Evolutionary conservation across 2,113 vertebrate genomes (phyloP).

Genomic region (Leptodactylus fuscus): DNA sequence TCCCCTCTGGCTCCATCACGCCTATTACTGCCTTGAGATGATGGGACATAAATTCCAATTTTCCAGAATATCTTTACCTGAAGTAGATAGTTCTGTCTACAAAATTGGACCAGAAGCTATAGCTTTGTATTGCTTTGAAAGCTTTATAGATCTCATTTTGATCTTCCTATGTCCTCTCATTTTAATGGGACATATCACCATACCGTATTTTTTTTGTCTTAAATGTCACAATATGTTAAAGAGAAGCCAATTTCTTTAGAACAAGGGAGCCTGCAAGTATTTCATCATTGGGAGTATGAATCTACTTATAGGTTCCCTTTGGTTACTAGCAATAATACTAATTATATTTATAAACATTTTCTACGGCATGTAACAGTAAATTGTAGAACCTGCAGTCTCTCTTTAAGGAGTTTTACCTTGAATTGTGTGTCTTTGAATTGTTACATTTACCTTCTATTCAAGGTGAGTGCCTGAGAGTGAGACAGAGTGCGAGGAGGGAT

Average conservation of each 20-base stretch:
- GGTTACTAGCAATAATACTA: no score
- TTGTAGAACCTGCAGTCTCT: background rate
- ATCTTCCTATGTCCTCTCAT: no score
- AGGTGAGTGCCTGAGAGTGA: background rate
- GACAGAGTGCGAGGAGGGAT: background rate
- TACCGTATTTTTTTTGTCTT: no score
- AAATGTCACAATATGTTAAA: no score
- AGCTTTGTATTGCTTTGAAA: background rate
- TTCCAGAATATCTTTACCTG: background rate
- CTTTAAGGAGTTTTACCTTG: constrained; percentile 6
- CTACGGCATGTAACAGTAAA: background rate
- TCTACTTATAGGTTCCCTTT: no score
- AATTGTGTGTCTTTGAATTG: background rate
- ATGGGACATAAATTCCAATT: background rate
- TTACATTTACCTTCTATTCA: background rate
- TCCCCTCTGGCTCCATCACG: background rate
- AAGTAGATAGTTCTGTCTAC: background rate
- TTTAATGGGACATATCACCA: no score
- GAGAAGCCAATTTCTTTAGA: no score
- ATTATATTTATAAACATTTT: no score
- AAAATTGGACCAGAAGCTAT: background rate
- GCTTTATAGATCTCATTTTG: no score
- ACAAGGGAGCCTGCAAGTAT: no score
- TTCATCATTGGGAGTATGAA: no score
- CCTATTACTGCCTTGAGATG: background rate